Evolutionary conservation across 2,113 vertebrate genomes (phyloP), one percentile per base, ranked within the genome.

Genomic region (Tympanuchus pallidicinctus): DNA sequence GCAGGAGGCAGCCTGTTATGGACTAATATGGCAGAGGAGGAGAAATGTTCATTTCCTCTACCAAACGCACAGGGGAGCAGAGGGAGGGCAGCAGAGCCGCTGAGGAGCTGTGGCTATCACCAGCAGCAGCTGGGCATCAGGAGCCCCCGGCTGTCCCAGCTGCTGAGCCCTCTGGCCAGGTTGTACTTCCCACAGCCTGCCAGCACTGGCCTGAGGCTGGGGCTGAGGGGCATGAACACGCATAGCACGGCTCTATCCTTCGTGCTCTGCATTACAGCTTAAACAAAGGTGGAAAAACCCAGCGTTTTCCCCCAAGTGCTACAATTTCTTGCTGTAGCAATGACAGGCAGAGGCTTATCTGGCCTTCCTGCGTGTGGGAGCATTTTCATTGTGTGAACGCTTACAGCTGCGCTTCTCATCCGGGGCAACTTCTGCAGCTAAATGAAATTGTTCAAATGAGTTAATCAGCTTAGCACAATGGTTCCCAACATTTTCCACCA

Each of bases 231-330:
- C 4, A 2, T 5, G 36, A 25, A 78, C 59, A 86, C 56, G 42
- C 75, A 32, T 61, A 84, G 70, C 19, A 10, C 16, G 65, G 76
- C 17, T 50, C 47, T 30, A 45, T 54, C 52, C 76, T 86, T 80
- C 56, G 32, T 57, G 54, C 36, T 71, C 52, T 2, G 60, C 90
- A 66, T 72, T 89, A 65, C 70, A 86, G 52, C 82, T 78, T 52
- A 86, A 95, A 48, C 71, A 74, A 81, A 89, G 52, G 66, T 47
- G 95, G 88, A 95, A 92, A 30, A 90, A 75, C 66, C 40, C 17
- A 30, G 70, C n/a, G 34, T 70, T 88, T 85, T 45, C 73, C 43
- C 38, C 45, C 38, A 4, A 59, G 67, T 47, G 42, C 66, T 36
- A 45, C 60, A 16, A 90, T 78, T 71, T 70, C 67, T 43, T 48